Conservation (phyloP, 2,888 invertebrate species). For the Loripinus fragilis region DNA sequence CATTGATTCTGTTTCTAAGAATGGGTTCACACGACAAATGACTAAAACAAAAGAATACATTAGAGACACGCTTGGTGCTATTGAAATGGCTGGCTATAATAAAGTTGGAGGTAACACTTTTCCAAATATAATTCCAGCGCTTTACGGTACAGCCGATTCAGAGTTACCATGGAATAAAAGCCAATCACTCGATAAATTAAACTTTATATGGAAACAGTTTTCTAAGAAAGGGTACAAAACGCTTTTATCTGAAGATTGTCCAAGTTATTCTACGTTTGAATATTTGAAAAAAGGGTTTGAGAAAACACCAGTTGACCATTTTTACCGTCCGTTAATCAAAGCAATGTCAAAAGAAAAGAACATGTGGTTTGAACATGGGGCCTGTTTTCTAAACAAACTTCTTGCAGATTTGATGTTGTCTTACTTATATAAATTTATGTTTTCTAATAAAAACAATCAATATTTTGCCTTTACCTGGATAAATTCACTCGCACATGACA, state of each 20-base stretch:
- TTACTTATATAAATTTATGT: slow-evolving; percentile 85
- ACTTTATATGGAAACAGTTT: slow-evolving; percentile 64
- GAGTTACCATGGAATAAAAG: slow-evolving; percentile 48
- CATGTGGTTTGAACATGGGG: slow-evolving; percentile 25
- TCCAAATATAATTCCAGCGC: slow-evolving; percentile 62
- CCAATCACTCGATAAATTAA: slow-evolving; percentile 29
- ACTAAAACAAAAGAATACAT: slow-evolving; percentile 67
- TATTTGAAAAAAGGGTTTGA: no score
- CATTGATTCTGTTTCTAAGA: slow-evolving; percentile 64
- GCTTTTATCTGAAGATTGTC: slow-evolving; percentile 63
- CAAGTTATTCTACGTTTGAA: slow-evolving; percentile 46
- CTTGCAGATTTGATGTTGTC: slow-evolving; percentile 85
- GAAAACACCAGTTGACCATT: slow-evolving; percentile 61
- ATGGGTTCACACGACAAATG: slow-evolving; percentile 64
- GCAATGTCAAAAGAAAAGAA: slow-evolving; percentile 57
- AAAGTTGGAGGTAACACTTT: slow-evolving; percentile 70
- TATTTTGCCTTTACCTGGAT: slow-evolving; percentile 94
- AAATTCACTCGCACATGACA: slow-evolving; percentile 89
- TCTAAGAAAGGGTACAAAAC: slow-evolving; percentile 55
- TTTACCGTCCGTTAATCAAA: slow-evolving; percentile 65
- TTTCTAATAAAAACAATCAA: slow-evolving; percentile 88
- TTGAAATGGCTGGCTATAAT: slow-evolving; percentile 65
- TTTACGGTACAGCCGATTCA: no score
- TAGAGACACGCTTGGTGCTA: slow-evolving; percentile 50
- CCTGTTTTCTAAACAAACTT: slow-evolving; percentile 87